Evolutionary conservation across 1,140 invertebrate species (phyloP), one percentile per base, ranked within the genome.

Genomic region (Colletes gigas): DNA sequence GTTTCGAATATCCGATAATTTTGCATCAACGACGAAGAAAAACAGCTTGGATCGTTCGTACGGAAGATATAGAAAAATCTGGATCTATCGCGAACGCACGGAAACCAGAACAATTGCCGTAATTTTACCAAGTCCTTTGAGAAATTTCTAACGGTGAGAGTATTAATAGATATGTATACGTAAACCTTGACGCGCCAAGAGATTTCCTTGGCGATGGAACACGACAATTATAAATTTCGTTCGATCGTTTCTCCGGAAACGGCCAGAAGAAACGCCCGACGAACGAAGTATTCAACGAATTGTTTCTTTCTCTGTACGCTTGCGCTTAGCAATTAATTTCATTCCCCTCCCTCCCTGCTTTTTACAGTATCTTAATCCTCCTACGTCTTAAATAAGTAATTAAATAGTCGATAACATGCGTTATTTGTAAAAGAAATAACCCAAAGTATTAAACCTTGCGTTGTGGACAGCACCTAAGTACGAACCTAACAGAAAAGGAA

Each of bases 161-260:
- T 21, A 14, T 54, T 21, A 30, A 12, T 72, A 73, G 77, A 78
- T 78, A 78, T 78, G 77, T 78, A 78, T 72, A 68, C 8, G 19
- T 55, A 72, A 63, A 62, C 57, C 50, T 19, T 41, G 75, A 70
- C 39, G 10, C 17, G 52, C 17, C 14, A 4, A 44, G 5, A 77
- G 30, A 30, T 30, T 30, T 30, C 30, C 19, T 47, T 21, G 52
- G 21, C 41, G 14, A 72, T 15, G 55, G 39, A 71, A 30, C 69
- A 59, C 41, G 52, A 72, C 14, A 60, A 72, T 21, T 30, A 3
- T 10, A 63, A 9, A 44, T 52, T 67, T 75, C 60, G 47, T 52
- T 73, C 71, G 71, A 62, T n/a, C 59, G 59, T 73, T 21, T n/a
- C 30, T 52, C 63, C n/a, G 4, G 17, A 5, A 41, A 50, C 9